phyloP scores from a whole-genome alignment of 1,140 invertebrate species.

The Megathymus violae region DNA sequence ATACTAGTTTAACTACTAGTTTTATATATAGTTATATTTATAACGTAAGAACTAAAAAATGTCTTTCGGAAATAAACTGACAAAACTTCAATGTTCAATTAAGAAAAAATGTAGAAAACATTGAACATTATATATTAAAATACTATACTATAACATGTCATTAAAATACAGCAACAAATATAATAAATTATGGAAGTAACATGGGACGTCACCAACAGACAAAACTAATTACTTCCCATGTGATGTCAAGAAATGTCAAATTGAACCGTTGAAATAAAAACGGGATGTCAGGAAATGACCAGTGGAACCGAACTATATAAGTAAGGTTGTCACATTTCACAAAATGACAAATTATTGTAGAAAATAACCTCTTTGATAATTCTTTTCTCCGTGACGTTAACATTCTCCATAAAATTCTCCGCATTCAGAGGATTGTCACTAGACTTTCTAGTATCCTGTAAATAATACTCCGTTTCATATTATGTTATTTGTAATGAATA shows the following conservation, averaged over 20 bases:
- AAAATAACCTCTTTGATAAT: slow-evolving; percentile 66
- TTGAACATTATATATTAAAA: too few species aligned
- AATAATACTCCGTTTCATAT: slow-evolving; percentile 28
- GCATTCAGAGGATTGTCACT: slow-evolving; percentile 42
- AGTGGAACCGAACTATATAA: too few species aligned
- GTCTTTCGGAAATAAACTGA: too few species aligned
- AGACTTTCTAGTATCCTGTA: slow-evolving; percentile 52
- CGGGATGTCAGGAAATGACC: not conserved
- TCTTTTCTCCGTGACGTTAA: slow-evolving; percentile 51
- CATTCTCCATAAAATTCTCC: slow-evolving; percentile 53
- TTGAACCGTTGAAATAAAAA: not conserved
- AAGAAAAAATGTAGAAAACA: too few species aligned
- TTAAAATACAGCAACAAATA: slow-evolving; percentile 1
- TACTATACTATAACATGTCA: too few species aligned
- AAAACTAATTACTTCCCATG: not conserved
- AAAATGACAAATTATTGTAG: slow-evolving; percentile 10
- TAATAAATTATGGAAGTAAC: not conserved
- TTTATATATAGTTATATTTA: too few species aligned
- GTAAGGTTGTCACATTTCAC: too few species aligned
- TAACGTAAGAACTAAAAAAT: too few species aligned
- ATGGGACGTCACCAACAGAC: too few species aligned
- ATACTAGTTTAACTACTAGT: too few species aligned
- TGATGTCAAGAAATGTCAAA: not conserved
- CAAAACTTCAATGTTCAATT: too few species aligned
- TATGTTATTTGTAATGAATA: too few species aligned